Evolutionary conservation across 2,113 vertebrate species (phyloP).

Genomic region (Caloenas nicobarica): DNA sequence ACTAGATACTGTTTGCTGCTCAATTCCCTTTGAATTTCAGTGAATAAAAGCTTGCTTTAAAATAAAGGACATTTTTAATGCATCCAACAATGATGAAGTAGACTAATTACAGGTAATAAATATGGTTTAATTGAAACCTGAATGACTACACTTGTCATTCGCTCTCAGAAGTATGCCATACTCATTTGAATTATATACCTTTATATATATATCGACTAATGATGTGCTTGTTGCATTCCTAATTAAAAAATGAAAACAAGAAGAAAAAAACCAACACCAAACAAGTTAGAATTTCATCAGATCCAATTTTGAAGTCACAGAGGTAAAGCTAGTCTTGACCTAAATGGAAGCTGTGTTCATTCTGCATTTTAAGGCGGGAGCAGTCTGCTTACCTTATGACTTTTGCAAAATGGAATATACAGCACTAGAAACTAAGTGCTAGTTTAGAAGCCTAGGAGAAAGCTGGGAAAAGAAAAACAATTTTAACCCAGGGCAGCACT

Average conservation of each 20-base stretch:
- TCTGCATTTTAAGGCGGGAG: neutral
- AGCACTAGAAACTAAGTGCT: neutral
- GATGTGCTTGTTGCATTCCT: neutral
- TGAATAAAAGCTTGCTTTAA: slow-evolving; percentile 55
- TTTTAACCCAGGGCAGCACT: neutral
- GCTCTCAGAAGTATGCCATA: neutral
- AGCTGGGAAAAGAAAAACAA: neutral
- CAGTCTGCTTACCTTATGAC: neutral
- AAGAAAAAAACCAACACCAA: neutral
- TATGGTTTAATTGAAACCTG: slow-evolving; percentile 59
- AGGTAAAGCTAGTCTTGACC: neutral
- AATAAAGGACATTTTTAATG: slow-evolving; percentile 29
- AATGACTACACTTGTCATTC: slow-evolving; percentile 33
- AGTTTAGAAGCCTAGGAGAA: neutral
- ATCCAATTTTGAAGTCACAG: neutral
- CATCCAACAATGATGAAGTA: slow-evolving; percentile 28
- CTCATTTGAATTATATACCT: slow-evolving; percentile 5
- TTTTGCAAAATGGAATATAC: neutral
- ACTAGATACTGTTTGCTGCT: slow-evolving; percentile 45
- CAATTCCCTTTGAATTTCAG: slow-evolving; percentile 54
- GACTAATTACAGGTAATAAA: slow-evolving; percentile 61
- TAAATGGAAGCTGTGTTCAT: neutral
- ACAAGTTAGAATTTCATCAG: neutral
- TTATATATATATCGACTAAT: slow-evolving; percentile 6
- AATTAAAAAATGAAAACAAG: neutral